phyloP scores from a whole-genome alignment of 2,113 vertebrate species.

The Cygnus buccinator region DNA sequence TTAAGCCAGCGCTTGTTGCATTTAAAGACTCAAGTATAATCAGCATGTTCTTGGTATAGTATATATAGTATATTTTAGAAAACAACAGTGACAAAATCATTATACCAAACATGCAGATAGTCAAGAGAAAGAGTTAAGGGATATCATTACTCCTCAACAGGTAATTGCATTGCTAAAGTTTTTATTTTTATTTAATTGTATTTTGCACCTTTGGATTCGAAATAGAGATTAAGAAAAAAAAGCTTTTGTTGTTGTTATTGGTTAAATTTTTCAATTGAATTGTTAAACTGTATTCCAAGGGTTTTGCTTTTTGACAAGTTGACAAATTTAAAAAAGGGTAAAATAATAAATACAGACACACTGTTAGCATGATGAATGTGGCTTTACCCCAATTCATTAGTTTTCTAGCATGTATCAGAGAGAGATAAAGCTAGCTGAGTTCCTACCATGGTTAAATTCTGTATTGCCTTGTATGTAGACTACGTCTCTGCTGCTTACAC shows the following conservation, averaged over 20 bases:
- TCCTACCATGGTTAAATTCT: not conserved
- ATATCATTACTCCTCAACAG: not conserved
- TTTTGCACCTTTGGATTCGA: not conserved
- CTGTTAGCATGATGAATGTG: not conserved
- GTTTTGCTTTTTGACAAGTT: not conserved
- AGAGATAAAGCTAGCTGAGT: not conserved
- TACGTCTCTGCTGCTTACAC: not conserved
- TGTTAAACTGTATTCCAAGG: not conserved
- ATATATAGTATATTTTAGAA: not conserved
- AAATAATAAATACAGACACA: not conserved
- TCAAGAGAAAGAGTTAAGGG: not conserved
- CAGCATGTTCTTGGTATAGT: not conserved
- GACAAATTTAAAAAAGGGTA: not conserved
- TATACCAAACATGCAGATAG: not conserved
- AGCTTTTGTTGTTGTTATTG: not conserved
- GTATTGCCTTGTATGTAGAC: not conserved
- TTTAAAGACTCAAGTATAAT: slow-evolving; percentile 13
- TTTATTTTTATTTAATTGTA: not conserved
- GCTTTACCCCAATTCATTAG: not conserved
- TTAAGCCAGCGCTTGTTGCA: slow-evolving; percentile 30
- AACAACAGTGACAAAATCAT: not conserved
- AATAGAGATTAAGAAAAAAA: not conserved
- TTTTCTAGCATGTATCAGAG: not conserved
- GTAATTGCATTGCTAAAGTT: not conserved
- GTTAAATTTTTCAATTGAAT: not conserved